These are phyloP conservation scores for Microcebus lehilahytsara DNA, from an alignment of 2,113 vertebrate genomes.

Conservation along the genomic window DNA sequence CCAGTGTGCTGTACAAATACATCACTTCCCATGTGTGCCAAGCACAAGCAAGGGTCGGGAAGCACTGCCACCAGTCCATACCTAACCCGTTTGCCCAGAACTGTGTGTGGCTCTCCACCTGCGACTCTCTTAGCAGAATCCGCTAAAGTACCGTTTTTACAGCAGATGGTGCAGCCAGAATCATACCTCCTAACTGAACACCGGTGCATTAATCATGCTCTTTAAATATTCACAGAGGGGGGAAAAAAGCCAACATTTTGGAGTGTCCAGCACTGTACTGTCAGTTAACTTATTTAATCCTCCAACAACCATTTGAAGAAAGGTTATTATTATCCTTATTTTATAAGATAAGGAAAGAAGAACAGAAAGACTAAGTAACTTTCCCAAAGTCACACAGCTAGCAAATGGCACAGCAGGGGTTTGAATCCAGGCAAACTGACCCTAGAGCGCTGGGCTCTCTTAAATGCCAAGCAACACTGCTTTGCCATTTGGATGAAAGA, in stretches of 20 bases:
- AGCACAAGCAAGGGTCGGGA: neutral
- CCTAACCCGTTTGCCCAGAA: neutral
- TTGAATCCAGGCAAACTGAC: neutral
- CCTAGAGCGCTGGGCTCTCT: neutral
- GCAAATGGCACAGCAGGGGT: neutral
- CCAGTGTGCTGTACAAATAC: neutral
- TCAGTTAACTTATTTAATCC: neutral
- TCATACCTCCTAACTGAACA: neutral
- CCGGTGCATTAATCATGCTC: neutral
- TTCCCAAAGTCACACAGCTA: neutral
- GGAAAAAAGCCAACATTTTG: neutral
- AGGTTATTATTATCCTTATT: neutral
- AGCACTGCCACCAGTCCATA: neutral
- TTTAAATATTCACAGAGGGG: neutral
- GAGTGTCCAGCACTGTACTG: neutral
- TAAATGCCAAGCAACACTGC: too few species aligned
- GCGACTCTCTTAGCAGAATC: neutral
- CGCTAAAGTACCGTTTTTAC: neutral
- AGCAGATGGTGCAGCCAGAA: conserved; percentile 25
- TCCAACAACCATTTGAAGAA: neutral
- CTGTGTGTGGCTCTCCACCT: neutral
- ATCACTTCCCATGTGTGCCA: neutral
- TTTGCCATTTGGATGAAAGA: neutral
- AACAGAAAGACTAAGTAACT: neutral
- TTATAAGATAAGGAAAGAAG: neutral